Percentiles rank a stretch among this genome's conserved stretches.
Evolutionary conservation across 2,113 vertebrate species (phyloP).

Genomic region (Azemiops feae): DNA sequence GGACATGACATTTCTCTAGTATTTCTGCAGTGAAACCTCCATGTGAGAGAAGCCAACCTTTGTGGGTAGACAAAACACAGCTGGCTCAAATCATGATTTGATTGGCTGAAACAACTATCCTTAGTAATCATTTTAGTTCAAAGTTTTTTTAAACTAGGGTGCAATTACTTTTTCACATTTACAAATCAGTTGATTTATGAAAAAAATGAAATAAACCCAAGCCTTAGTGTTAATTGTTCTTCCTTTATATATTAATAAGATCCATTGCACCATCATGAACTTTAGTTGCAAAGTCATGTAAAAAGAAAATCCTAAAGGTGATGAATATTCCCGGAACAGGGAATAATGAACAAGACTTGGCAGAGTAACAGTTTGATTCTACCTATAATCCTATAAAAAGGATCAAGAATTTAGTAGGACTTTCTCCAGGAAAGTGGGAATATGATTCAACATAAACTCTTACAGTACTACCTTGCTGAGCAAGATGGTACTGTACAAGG

Average conservation of each 20-base stretch:
- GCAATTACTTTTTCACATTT: not conserved
- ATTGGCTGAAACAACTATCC: not conserved
- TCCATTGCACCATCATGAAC: not conserved
- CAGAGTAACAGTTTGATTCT: not conserved
- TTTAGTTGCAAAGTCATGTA: not conserved
- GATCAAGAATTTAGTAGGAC: not conserved
- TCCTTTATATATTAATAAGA: not conserved
- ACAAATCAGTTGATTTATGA: not conserved
- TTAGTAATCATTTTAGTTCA: not conserved
- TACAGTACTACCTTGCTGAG: not conserved
- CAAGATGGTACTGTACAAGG: not conserved
- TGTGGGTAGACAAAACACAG: not conserved
- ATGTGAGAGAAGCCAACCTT: not conserved
- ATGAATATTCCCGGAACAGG: not conserved
- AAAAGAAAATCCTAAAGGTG: not conserved
- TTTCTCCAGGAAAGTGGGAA: not conserved
- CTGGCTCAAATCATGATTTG: not conserved
- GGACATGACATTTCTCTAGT: not conserved
- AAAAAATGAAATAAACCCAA: not conserved
- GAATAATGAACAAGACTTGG: not conserved
- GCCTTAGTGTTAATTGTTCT: not conserved
- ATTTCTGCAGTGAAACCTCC: not conserved
- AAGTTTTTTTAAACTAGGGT: not conserved
- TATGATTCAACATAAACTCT: not conserved
- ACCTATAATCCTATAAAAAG: not conserved